phyloP scores from a whole-genome alignment of 2,888 invertebrate genomes.

The Pachliopta kotzebuea region DNA sequence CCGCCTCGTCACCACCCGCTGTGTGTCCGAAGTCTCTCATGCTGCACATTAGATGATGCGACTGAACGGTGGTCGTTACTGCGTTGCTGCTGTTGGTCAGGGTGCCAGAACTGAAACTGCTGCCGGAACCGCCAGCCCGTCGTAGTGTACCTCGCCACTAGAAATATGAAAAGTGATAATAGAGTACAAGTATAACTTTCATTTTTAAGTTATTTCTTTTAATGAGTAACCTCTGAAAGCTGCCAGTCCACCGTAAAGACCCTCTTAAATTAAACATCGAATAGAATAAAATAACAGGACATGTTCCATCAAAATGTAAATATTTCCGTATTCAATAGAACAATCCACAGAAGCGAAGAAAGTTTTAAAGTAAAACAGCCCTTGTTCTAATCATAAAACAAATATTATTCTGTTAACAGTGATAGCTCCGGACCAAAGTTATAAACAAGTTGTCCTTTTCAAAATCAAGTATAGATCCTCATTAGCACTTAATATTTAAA shows the following conservation, averaged over 20 bases:
- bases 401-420: background rate
- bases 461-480: too few relatives aligned
- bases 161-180: background rate
- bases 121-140: conserved; percentile 69
- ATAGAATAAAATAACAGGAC: too few relatives aligned
- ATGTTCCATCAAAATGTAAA: background rate
- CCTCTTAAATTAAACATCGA: too few relatives aligned
- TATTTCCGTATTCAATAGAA: conserved; percentile 11
- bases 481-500: too few relatives aligned
- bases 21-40: conserved; percentile 94
- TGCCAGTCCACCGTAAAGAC: too few relatives aligned
- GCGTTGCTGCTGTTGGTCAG: conserved; percentile 52
- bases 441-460: too few relatives aligned
- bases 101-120: conserved; percentile 71
- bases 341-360: background rate
- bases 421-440: too few relatives aligned
- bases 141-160: conserved; percentile 75
- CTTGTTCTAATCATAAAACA: background rate
- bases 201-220: too few relatives aligned
- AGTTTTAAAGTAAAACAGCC: background rate
- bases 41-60: conserved; percentile 88
- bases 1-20: conserved; percentile 93
- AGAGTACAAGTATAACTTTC: background rate
- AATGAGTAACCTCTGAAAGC: too few relatives aligned
- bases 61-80: conserved; percentile 54